Base-by-base conservation (phyloP, 2,797 vertebrate species). In the Onychomys torridus region DNA sequence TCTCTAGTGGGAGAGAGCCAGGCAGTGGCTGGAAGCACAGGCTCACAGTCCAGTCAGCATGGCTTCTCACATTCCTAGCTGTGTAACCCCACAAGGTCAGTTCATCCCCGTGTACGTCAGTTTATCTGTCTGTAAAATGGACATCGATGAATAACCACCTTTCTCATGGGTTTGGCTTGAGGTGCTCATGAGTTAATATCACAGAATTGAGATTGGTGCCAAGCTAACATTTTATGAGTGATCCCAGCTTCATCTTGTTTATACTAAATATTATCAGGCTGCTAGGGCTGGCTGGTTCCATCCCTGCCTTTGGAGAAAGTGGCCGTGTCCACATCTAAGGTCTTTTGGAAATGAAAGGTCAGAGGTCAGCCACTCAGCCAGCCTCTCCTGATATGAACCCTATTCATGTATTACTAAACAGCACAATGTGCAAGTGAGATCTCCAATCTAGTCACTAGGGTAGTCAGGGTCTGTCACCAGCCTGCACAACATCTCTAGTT, bases 1-100 rank as follows among this genome's bases (percentile, higher is more conserved):
- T 63, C 34, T 40, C 6, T 1, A 34, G 3, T 0, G 0, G 0
- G 0, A 1, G 63, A 29, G 11, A 29, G 49, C 11, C 5, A 2
- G 40, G 55, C 46, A 0, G 75, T 16, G 67, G 4, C 46, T 40
- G 4, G 81, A 61, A 55, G 17, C 32, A 2, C 0, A 13, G 2
- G 10, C 13, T 85, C 61, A 13, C 49, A 40, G 4, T 21, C 79
- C 79, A 84, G 32, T 13, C 23, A 3, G 1, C 5, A 2, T 59
- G 67, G 14, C 55, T 79, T 49, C 23, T 10, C 40, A 29, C 7
- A 0, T 32, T 6, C 25, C 52, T 5, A 40, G 49, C 79, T 10
- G 1, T 17, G 2, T n/a, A 55, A 55, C 34, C 29, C 6, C 59
- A 4, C 52, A 17, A 27, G 21, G 16, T 76, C 78, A 6, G 16